Conservation (phyloP, 2,113 vertebrate species). For the Lepisosteus oculatus region DNA sequence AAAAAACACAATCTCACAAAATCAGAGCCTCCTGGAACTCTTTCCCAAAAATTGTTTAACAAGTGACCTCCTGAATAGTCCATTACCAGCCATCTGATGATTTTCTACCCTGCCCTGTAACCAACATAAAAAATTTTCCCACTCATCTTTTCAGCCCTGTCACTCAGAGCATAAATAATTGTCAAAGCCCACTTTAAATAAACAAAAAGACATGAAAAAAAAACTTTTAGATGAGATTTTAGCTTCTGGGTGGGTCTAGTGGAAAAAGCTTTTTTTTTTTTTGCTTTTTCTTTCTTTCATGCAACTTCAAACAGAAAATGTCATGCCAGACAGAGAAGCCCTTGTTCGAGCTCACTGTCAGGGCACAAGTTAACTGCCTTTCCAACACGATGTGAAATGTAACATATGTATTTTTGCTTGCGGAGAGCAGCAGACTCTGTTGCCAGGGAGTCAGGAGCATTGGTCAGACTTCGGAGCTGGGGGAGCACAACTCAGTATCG, state of each 20-base stretch:
- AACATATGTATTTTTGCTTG: constrained; percentile 61
- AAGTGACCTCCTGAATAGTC: background rate
- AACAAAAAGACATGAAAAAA: background rate
- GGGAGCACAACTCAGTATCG: background rate
- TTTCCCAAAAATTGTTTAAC: background rate
- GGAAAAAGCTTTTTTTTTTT: constrained; percentile 1
- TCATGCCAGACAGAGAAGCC: constrained; percentile 48
- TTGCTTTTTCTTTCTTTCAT: constrained; percentile 39
- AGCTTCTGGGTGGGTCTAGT: constrained; percentile 33
- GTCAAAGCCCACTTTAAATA: background rate
- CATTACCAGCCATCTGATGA: background rate
- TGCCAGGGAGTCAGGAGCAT: constrained; percentile 47
- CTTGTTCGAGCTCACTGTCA: constrained; percentile 49
- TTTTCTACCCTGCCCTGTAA: background rate
- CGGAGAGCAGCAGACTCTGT: constrained; percentile 41
- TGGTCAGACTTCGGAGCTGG: constrained; percentile 40
- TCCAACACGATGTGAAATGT: constrained; percentile 56
- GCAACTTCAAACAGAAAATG: constrained; percentile 43
- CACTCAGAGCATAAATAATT: background rate
- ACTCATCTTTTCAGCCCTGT: background rate
- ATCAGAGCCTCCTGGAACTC: too few species aligned
- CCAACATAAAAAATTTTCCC: background rate
- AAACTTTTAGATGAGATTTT: background rate
- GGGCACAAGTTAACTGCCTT: constrained; percentile 31
- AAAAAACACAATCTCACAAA: too few species aligned